Base-by-base conservation (phyloP, 2,797 vertebrate genomes). In the Scyliorhinus canicula region DNA sequence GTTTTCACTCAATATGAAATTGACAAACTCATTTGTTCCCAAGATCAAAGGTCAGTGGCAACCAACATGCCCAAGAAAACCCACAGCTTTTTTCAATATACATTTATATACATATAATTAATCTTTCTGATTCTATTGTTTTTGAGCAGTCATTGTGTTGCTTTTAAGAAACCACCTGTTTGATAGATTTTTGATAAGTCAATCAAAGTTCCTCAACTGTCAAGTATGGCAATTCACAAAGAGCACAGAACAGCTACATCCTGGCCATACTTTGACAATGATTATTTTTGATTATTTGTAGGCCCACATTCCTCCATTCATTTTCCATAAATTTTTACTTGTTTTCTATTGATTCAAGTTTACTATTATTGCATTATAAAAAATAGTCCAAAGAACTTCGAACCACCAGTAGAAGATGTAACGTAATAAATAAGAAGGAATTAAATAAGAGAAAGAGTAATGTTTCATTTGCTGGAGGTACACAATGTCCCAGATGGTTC, bases 41-140 rank as follows among this genome's bases (percentile, higher is more conserved):
- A 19, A 28, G 65, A 93, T 71, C 93, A 50, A 47, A 71, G 93
- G 93, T 69, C 65, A 71, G 88, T 86, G 35, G 40, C 44, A 93
- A 93, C 5, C 14, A 93, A 71, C 44, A 50, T 71, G 63, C 52
- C 26, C 57, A 63, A 40, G 16, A 19, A 91, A n/a, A n/a, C 19
- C n/a, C 57, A 91, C n/a, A 26, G 57, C n/a, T 40, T 57, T 35
- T 63, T 55, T 55, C 11, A 31, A 86, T 55, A 52, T 52, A 86
- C 55, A 55, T 60, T 11, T 50, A n/a, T 55, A 86, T 55, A 31
- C 16, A 86, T 57, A 55, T 55, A 86, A 55, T 55, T 55, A 86
- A 86, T 86, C 84, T 52, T 71, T 86, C 26, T 16, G 11, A 35
- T 50, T 86, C 31, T 28, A 55, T 86, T 86, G 16, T 35, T 50